Evolutionary conservation across 35 echinoderm and acorn worm species (phyloP).

Genomic region (Diadema setosum): DNA sequence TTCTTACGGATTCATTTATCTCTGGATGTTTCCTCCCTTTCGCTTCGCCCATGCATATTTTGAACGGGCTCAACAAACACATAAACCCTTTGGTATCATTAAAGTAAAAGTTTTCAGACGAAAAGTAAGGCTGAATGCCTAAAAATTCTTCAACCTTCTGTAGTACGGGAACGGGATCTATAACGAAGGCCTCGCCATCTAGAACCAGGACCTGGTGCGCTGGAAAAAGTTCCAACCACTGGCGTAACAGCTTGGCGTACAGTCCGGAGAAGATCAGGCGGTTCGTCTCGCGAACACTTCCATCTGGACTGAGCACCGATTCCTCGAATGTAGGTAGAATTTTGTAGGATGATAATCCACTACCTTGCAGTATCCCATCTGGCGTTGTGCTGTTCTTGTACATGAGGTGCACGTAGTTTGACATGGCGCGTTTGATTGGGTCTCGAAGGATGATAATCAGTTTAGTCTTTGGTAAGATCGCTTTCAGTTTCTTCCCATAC

Average conservation of each 20-base stretch:
- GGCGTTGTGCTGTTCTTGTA: too few relatives aligned
- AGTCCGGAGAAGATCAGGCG: constrained; percentile 14
- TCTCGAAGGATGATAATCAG: not conserved
- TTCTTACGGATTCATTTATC: not conserved
- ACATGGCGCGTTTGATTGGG: not conserved
- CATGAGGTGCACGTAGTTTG: not conserved
- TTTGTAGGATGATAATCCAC: not conserved
- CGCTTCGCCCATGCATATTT: constrained; percentile 13
- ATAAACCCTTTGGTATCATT: constrained; percentile 57
- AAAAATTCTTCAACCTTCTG: constrained; percentile 48
- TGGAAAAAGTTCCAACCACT: constrained; percentile 41
- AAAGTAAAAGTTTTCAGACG: constrained; percentile 25
- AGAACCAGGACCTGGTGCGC: constrained; percentile 27
- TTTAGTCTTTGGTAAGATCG: not conserved
- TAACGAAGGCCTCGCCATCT: constrained; percentile 14
- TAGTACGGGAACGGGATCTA: not conserved
- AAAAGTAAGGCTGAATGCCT: constrained; percentile 22
- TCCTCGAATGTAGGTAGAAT: constrained; percentile 39
- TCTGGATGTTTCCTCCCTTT: constrained; percentile 45
- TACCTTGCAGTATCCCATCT: not conserved
- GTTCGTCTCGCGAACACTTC: too few relatives aligned
- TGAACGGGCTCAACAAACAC: constrained; percentile 30
- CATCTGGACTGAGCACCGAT: constrained; percentile 40
- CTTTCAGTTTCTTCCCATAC: not conserved
- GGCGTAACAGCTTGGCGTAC: constrained; percentile 19